Evolutionary conservation across 1,140 invertebrate genomes (phyloP).

Genomic region (Pogonus chalceus): DNA sequence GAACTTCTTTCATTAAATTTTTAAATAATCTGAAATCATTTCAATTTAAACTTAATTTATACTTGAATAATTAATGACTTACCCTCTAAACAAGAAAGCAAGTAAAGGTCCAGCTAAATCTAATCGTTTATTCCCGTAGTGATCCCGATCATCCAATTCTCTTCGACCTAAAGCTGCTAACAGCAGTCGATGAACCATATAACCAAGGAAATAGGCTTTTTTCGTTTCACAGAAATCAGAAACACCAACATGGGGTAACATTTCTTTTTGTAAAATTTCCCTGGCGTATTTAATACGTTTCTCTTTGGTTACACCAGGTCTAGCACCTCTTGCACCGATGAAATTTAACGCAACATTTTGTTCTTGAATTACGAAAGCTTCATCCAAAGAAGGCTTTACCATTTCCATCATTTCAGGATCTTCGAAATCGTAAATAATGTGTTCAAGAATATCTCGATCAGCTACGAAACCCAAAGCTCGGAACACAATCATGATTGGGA

Average conservation of each 20-base stretch:
- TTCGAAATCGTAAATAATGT: slow-evolving; percentile 98
- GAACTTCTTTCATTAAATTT: slow-evolving; percentile 89
- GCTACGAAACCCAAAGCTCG: slow-evolving; percentile 94
- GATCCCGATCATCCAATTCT: slow-evolving; percentile 97
- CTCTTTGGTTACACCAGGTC: slow-evolving; percentile 95
- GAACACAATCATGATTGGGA: slow-evolving; percentile 99
- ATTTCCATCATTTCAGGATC: slow-evolving; percentile 99
- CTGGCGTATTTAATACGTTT: slow-evolving; percentile 97
- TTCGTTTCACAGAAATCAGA: slow-evolving; percentile 99
- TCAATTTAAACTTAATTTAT: neutral
- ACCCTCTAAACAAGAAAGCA: slow-evolving; percentile 89
- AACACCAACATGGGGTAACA: slow-evolving; percentile 97
- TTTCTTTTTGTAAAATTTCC: slow-evolving; percentile 99
- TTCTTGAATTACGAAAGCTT: slow-evolving; percentile 99
- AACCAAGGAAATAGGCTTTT: slow-evolving; percentile 96
- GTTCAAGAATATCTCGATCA: slow-evolving; percentile 95
- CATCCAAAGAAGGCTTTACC: slow-evolving; percentile 97
- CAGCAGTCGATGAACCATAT: slow-evolving; percentile 95
- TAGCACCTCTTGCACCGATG: slow-evolving; percentile 90
- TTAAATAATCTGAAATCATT: slow-evolving; percentile 60
- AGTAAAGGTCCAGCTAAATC: slow-evolving; percentile 94
- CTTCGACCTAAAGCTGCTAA: slow-evolving; percentile 88
- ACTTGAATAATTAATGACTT: slow-evolving; percentile 14
- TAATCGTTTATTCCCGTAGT: slow-evolving; percentile 96
- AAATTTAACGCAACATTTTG: slow-evolving; percentile 98